Percentiles rank a stretch among this genome's conserved stretches.
Conservation (phyloP, 2,113 vertebrate species). For the Datnioides undecimradiatus region DNA sequence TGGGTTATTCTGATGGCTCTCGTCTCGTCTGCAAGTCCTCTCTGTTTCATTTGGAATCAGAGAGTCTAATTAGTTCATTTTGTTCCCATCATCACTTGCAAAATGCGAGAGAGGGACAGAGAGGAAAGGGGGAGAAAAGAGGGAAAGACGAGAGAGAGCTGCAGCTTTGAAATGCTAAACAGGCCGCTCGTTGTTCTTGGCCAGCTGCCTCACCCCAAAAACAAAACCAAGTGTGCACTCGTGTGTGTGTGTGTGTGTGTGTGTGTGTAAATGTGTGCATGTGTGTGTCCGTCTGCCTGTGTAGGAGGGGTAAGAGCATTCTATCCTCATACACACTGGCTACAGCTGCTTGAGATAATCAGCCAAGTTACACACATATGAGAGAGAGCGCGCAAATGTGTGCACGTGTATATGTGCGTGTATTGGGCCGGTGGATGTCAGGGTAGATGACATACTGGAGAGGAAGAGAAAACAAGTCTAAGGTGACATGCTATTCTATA, state of each 20-base stretch:
- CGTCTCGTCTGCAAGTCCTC: not conserved
- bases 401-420: slow-evolving; percentile 1
- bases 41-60: slow-evolving; percentile 55
- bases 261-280: not conserved
- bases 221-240: slow-evolving; percentile 58
- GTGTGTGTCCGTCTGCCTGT: slow-evolving; percentile 38
- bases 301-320: slow-evolving; percentile 56
- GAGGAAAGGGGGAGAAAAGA: slow-evolving; percentile 27
- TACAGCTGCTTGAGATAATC: slow-evolving; percentile 76
- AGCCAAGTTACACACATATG: slow-evolving; percentile 57
- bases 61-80: slow-evolving; percentile 67
- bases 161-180: slow-evolving; percentile 85
- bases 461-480: not conserved
- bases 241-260: not conserved
- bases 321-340: slow-evolving; percentile 61
- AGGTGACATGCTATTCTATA: not conserved
- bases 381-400: not conserved
- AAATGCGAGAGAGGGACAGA: slow-evolving; percentile 31
- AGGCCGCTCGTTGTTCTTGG: slow-evolving; percentile 82
- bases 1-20: slow-evolving; percentile 8
- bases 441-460: not conserved
- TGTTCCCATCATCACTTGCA: slow-evolving; percentile 58
- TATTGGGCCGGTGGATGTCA: slow-evolving; percentile 17
- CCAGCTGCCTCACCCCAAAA: slow-evolving; percentile 81
- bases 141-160: slow-evolving; percentile 13